phyloP scores from a whole-genome alignment of 2,888 invertebrate genomes.

The Conops quadrifasciatus region DNA sequence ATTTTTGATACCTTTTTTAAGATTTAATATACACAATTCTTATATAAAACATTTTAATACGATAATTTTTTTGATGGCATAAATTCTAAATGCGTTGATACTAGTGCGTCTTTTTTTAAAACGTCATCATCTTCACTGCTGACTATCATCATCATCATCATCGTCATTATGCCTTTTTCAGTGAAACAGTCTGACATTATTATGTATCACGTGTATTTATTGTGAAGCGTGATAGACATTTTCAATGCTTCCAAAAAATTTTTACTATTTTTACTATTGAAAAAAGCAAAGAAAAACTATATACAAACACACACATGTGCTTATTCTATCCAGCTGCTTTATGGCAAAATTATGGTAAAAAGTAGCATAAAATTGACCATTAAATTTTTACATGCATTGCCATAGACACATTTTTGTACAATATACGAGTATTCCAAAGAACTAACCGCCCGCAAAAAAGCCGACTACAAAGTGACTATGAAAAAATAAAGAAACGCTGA shows the following conservation, averaged over 20 bases:
- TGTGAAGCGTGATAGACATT: slow-evolving; percentile 12
- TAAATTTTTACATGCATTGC: too few relatives aligned
- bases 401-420: too few relatives aligned
- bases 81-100: slow-evolving; percentile 17
- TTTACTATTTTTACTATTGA: not conserved
- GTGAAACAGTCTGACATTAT: not conserved
- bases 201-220: slow-evolving; percentile 20
- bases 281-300: not conserved
- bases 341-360: slow-evolving; percentile 30
- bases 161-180: not conserved
- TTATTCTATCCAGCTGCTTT: slow-evolving; percentile 6
- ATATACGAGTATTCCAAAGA: not conserved
- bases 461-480: too few relatives aligned
- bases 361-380: slow-evolving; percentile 19
- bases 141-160: not conserved
- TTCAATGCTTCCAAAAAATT: slow-evolving; percentile 1
- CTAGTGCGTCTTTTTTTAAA: too few relatives aligned
- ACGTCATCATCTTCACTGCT: too few relatives aligned
- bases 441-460: slow-evolving; percentile 1
- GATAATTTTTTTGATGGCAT: slow-evolving; percentile 16
- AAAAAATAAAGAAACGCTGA: too few relatives aligned
- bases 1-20: too few relatives aligned
- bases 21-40: not conserved
- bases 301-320: slow-evolving; percentile 1
- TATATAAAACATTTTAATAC: slow-evolving; percentile 19